Evolutionary conservation across 2,888 invertebrate genomes (phyloP).

Genomic region (Hydropsyche betteni): DNA sequence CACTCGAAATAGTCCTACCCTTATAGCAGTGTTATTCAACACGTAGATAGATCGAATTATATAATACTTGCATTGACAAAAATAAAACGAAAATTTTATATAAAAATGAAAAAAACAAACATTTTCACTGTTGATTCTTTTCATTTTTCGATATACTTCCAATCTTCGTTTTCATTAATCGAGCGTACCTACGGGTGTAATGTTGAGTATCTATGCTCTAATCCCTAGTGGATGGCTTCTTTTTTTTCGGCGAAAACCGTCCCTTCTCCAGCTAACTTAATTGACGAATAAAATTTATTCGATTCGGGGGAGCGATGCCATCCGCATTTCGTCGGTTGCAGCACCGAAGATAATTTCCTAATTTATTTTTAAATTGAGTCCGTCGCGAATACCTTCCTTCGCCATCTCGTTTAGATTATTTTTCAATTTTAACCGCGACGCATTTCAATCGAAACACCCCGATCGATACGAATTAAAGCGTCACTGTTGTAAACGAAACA

Average conservation of each 20-base stretch:
- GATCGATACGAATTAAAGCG: not conserved
- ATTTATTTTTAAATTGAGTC: constrained; percentile 38
- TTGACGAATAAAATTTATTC: constrained; percentile 40
- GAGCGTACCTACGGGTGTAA: too few relatives aligned
- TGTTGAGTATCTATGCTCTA: not conserved
- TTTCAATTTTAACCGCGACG: not conserved
- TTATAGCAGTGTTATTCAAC: not conserved
- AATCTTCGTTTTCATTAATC: too few relatives aligned
- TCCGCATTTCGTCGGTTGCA: constrained; percentile 4
- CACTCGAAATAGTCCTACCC: not conserved
- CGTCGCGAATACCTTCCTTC: constrained; percentile 7
- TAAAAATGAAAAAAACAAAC: too few relatives aligned
- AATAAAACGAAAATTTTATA: too few relatives aligned
- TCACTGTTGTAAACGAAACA: not conserved
- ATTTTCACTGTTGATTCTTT: not conserved
- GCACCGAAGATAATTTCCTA: constrained; percentile 37
- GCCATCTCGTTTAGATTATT: not conserved
- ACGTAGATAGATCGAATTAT: too few relatives aligned
- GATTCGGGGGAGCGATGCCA: constrained; percentile 26
- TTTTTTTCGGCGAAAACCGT: not conserved
- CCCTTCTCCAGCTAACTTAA: constrained; percentile 14
- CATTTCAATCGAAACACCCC: constrained; percentile 13
- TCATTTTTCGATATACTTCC: not conserved
- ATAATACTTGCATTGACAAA: too few relatives aligned
- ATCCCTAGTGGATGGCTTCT: not conserved